Percentiles rank a stretch among this genome's conserved stretches.
These are phyloP conservation scores for Oplegnathus fasciatus DNA, from an alignment of 2,113 vertebrate genomes.

Conservation along the genomic window DNA sequence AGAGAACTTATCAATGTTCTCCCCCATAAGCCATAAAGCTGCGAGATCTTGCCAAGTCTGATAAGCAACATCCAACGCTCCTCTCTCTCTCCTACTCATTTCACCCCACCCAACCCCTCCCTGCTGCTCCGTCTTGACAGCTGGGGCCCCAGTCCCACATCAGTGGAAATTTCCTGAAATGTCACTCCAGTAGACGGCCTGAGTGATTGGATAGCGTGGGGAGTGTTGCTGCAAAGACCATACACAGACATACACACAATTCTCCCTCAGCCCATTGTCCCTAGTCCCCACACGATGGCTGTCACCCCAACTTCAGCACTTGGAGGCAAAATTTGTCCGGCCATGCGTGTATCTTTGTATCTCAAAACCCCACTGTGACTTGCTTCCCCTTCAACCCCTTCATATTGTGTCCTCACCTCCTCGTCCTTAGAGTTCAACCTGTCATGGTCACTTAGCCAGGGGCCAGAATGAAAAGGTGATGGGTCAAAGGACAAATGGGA, in stretches of 20 bases:
- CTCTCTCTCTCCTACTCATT: conserved; percentile 39
- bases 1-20: conserved; percentile 65
- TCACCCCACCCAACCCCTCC: conserved; percentile 48
- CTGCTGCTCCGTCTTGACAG: conserved; percentile 63
- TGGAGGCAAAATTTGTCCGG: conserved; percentile 48
- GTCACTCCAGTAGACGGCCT: conserved; percentile 70
- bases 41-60: conserved; percentile 67
- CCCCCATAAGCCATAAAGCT: conserved; percentile 59
- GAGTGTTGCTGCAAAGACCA: conserved; percentile 57
- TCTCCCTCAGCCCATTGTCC: conserved; percentile 53
- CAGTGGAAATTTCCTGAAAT: conserved; percentile 78
- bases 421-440: conserved; percentile 65
- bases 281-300: conserved; percentile 56
- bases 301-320: conserved; percentile 63
- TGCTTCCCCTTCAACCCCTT: conserved; percentile 25
- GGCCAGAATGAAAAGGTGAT: conserved; percentile 74
- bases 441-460: conserved; percentile 66
- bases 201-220: conserved; percentile 56
- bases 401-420: conserved; percentile 56
- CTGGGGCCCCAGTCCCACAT: conserved; percentile 72
- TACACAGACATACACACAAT: conserved; percentile 31
- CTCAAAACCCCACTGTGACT: conserved; percentile 43
- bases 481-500: conserved; percentile 55
- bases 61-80: conserved; percentile 70
- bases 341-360: conserved; percentile 57